Conservation (phyloP, 2,113 vertebrate genomes). For the Monopterus albus region DNA sequence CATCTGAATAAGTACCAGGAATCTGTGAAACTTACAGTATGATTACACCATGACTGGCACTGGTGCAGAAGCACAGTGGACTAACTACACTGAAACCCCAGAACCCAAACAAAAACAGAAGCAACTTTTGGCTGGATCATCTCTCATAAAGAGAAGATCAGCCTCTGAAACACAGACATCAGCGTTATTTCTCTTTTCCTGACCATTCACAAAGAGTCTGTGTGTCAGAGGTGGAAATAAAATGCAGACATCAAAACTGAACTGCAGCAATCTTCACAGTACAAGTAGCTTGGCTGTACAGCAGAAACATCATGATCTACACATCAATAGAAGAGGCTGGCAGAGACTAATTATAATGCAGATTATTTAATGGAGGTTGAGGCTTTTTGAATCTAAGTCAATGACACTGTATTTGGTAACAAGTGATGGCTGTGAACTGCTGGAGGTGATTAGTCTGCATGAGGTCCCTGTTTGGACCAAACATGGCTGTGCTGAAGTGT, state of each 20-base stretch:
- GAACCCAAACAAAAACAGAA: not conserved
- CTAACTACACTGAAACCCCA: not conserved
- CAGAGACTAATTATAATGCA: conserved; percentile 43
- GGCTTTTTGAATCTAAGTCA: conserved; percentile 55
- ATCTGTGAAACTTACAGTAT: no score
- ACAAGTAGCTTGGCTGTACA: conserved; percentile 20
- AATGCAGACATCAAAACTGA: conserved; percentile 51
- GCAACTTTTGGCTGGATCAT: conserved; percentile 7
- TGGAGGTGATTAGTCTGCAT: conserved; percentile 3
- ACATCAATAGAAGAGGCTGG: conserved; percentile 68
- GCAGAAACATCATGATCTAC: conserved; percentile 66
- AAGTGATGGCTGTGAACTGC: not conserved
- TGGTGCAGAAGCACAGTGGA: conserved; percentile 20
- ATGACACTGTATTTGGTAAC: conserved; percentile 5
- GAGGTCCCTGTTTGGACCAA: conserved; percentile 13
- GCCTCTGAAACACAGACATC: conserved; percentile 34
- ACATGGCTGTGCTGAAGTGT: not conserved
- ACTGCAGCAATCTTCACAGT: conserved; percentile 42
- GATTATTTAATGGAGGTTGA: conserved; percentile 49
- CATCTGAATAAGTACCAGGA: no score
- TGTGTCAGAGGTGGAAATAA: conserved; percentile 36
- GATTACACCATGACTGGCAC: not conserved
- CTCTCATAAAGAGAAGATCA: conserved; percentile 4
- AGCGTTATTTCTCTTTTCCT: not conserved
- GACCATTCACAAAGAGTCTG: not conserved